Evolutionary conservation across 92 coral and sea anemone genomes (phyloP).

Genomic region (Parazoanthus atlanticus): DNA sequence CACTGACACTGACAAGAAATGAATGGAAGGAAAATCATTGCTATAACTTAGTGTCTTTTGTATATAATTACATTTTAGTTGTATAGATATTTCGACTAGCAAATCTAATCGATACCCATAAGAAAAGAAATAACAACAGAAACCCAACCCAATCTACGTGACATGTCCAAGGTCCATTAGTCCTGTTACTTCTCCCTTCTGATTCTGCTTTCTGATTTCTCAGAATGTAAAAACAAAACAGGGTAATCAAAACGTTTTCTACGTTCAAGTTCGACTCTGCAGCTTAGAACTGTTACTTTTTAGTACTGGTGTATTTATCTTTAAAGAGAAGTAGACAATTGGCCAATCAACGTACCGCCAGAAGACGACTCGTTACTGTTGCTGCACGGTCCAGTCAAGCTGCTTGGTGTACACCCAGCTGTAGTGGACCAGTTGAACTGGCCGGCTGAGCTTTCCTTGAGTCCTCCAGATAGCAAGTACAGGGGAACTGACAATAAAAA

Average conservation of each 20-base stretch:
- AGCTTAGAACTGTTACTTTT: background rate
- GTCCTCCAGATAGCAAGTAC: background rate
- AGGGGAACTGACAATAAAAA: background rate
- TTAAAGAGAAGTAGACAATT: background rate
- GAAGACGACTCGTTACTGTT: background rate
- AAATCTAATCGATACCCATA: too few relatives aligned
- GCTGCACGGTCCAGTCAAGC: conserved; percentile 14
- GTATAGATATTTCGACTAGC: too few relatives aligned
- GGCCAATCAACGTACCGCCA: background rate
- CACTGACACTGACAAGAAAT: background rate
- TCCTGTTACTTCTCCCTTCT: too few relatives aligned
- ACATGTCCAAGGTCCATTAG: too few relatives aligned
- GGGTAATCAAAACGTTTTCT: too few relatives aligned
- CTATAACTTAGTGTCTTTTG: background rate
- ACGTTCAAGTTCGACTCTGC: background rate
- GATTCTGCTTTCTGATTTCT: too few relatives aligned
- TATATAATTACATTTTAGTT: too few relatives aligned
- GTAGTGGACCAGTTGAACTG: conserved; percentile 6
- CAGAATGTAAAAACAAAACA: too few relatives aligned
- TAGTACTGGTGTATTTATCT: too few relatives aligned
- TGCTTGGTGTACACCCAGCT: conserved; percentile 1
- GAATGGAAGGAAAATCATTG: too few relatives aligned
- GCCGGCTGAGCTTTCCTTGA: background rate
- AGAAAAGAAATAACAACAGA: too few relatives aligned
- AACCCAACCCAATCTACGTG: too few relatives aligned